Conservation (phyloP, 2,113 vertebrate genomes). For the Rafetus swinhoei region DNA sequence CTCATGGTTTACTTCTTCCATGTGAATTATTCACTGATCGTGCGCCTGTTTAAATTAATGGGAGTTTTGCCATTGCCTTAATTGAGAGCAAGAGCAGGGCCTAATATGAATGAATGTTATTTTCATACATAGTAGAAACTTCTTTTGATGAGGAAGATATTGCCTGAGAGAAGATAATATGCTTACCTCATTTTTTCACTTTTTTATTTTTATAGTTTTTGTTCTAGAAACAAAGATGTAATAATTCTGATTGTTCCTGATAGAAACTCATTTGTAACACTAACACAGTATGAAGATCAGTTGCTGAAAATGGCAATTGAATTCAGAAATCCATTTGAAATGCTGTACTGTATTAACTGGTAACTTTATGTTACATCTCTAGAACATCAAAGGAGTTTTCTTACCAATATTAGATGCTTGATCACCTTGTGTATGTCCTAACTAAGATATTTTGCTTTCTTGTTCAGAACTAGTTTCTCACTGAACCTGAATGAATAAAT, state of each 20-base stretch:
- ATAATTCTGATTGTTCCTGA: conserved; percentile 15
- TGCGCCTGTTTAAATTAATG: conserved; percentile 28
- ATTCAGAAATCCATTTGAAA: conserved; percentile 33
- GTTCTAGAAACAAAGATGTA: conserved; percentile 24
- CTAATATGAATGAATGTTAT: conserved; percentile 36
- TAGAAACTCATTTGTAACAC: neutral
- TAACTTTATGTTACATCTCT: conserved; percentile 41
- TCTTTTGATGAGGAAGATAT: conserved; percentile 37
- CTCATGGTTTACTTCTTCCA: conserved; percentile 52
- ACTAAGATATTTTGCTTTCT: conserved; percentile 56
- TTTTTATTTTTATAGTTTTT: conserved; percentile 28
- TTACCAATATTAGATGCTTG: conserved; percentile 50
- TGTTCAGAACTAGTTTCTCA: conserved; percentile 65
- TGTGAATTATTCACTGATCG: conserved; percentile 34
- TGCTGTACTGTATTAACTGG: neutral
- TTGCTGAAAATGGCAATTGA: conserved; percentile 29
- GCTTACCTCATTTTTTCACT: neutral
- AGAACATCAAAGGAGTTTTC: conserved; percentile 45
- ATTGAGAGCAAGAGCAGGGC: neutral
- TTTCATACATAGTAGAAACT: conserved; percentile 14
- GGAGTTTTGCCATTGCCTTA: conserved; percentile 27
- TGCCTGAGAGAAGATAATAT: neutral
- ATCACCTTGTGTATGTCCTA: conserved; percentile 50
- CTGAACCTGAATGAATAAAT: conserved; percentile 69
- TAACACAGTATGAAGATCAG: neutral